Evolutionary conservation across 2,113 vertebrate species (phyloP).

Genomic region (Gobio gobio): DNA sequence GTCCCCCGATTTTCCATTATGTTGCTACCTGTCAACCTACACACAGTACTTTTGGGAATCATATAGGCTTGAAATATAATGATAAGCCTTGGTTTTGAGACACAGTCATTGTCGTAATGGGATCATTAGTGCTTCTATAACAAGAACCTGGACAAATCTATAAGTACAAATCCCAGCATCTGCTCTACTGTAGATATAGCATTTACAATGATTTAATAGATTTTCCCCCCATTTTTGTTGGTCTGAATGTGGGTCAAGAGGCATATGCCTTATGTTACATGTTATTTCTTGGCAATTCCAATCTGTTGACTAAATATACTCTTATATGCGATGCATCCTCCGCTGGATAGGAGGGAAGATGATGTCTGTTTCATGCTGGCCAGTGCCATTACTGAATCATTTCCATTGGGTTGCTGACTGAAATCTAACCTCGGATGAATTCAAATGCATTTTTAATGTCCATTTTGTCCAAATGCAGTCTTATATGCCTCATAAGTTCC

Average conservation of each 20-base stretch:
- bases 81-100: neutral
- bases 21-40: neutral
- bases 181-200: neutral
- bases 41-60: neutral
- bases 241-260: neutral
- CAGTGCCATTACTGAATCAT: conserved; percentile 28
- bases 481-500: conserved; percentile 39
- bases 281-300: conserved; percentile 4
- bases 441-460: conserved; percentile 48
- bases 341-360: neutral
- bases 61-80: neutral
- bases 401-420: conserved; percentile 7
- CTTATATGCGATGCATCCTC: conserved; percentile 9
- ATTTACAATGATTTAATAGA: neutral
- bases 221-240: neutral
- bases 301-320: conserved; percentile 16
- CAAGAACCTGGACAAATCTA: neutral
- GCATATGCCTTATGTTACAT: neutral
- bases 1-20: neutral
- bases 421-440: conserved; percentile 29
- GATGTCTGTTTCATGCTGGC: conserved; percentile 31
- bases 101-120: neutral
- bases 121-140: neutral
- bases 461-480: conserved; percentile 26
- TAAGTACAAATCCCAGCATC: neutral